Percentiles rank a stretch among this genome's conserved stretches.
These are phyloP conservation scores for Leuciscus idus DNA, from an alignment of 2,113 vertebrate species.

Conservation along the genomic window DNA sequence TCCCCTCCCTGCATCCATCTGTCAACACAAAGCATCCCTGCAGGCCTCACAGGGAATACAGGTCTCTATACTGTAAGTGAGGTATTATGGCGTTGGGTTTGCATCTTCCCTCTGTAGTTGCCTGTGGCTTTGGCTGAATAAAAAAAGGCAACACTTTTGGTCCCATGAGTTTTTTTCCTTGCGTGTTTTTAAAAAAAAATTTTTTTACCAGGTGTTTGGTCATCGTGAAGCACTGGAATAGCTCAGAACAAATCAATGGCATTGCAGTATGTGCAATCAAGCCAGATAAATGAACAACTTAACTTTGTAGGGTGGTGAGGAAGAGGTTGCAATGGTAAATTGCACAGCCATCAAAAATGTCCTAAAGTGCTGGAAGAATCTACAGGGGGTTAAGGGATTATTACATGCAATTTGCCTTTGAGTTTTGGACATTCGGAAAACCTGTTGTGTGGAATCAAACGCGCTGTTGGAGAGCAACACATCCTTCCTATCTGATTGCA, in stretches of 20 bases:
- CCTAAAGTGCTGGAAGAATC: constrained; percentile 21
- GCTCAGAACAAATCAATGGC: constrained; percentile 49
- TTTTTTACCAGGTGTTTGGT: constrained; percentile 39
- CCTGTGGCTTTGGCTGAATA: background rate
- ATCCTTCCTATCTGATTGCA: constrained; percentile 35
- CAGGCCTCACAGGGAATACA: constrained; percentile 11
- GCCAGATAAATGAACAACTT: constrained; percentile 37
- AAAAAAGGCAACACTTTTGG: background rate
- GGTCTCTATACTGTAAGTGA: constrained; percentile 36
- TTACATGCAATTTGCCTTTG: constrained; percentile 65
- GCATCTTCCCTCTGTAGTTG: background rate
- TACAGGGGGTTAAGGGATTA: constrained; percentile 52
- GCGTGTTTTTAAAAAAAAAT: background rate
- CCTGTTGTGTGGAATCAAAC: constrained; percentile 40
- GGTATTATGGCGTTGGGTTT: constrained; percentile 21
- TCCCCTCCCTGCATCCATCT: constrained; percentile 41
- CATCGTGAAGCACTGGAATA: constrained; percentile 18
- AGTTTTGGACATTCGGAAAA: constrained; percentile 24
- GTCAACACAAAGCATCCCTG: constrained; percentile 45
- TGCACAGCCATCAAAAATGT: constrained; percentile 60
- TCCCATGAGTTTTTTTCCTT: background rate
- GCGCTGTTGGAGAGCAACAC: constrained; percentile 20
- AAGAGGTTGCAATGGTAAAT: constrained; percentile 56
- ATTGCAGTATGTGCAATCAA: constrained; percentile 45
- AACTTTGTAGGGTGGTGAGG: constrained; percentile 45